phyloP scores from a whole-genome alignment of 1,140 invertebrate genomes.

The Choristoneura fumiferana region DNA sequence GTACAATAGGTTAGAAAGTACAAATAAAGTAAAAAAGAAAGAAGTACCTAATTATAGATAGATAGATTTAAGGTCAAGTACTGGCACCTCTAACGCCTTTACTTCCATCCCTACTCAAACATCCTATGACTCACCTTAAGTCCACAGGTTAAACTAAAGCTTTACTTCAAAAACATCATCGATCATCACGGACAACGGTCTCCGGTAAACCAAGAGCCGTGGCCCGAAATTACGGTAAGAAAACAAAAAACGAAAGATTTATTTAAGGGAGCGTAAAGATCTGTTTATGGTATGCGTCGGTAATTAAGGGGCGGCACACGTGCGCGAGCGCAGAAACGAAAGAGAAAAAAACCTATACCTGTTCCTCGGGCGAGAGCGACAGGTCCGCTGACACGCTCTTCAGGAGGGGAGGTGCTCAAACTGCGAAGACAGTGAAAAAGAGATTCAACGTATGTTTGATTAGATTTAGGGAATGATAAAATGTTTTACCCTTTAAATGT shows the following conservation, averaged over 20 bases:
- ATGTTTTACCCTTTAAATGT: no score
- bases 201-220: conserved; percentile 60
- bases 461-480: no score
- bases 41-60: no score
- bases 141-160: neutral
- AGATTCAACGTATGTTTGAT: no score
- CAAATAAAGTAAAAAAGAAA: no score
- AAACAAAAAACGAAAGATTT: conserved; percentile 74
- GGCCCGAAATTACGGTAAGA: conserved; percentile 68
- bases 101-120: conserved; percentile 10
- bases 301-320: conserved; percentile 75
- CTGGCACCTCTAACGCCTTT: neutral
- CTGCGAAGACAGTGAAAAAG: conserved; percentile 23
- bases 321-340: conserved; percentile 68
- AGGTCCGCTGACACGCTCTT: conserved; percentile 68
- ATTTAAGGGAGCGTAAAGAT: conserved; percentile 78
- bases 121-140: neutral
- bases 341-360: conserved; percentile 69
- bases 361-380: conserved; percentile 62
- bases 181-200: conserved; percentile 43
- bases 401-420: conserved; percentile 50
- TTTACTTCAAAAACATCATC: conserved; percentile 61
- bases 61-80: no score
- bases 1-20: no score
- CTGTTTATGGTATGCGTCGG: conserved; percentile 77